phyloP scores from a whole-genome alignment of 2,888 invertebrate species.

The Drosophila maculinotata region DNA sequence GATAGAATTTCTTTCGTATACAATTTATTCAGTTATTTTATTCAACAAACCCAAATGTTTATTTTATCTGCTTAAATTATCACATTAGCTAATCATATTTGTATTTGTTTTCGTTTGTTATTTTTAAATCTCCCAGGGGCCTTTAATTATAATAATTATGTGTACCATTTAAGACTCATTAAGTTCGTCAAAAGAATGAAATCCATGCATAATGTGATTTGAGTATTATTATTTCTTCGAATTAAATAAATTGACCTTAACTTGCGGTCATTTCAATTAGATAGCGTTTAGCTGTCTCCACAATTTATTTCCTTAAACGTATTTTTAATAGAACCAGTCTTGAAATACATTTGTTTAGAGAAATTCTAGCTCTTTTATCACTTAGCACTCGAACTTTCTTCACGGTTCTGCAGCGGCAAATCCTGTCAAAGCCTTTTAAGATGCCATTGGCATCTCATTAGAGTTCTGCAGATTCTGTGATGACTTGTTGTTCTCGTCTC shows the following conservation, averaged over 20 bases:
- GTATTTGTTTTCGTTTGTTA: slow-evolving; percentile 29
- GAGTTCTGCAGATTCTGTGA: no score
- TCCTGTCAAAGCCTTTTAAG: slow-evolving; percentile 34
- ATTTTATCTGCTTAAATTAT: slow-evolving; percentile 52
- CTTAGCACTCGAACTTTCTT: slow-evolving; percentile 33
- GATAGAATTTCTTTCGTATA: slow-evolving; percentile 31
- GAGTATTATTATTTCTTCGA: not conserved
- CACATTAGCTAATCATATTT: slow-evolving; percentile 55
- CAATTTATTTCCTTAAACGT: slow-evolving; percentile 21
- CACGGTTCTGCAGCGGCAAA: slow-evolving; percentile 2
- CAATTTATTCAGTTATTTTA: slow-evolving; percentile 64
- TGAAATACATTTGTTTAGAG: no score
- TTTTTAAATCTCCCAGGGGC: slow-evolving; percentile 18
- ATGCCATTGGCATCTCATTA: no score
- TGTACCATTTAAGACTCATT: slow-evolving; percentile 27
- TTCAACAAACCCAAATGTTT: slow-evolving; percentile 27
- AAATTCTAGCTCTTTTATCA: slow-evolving; percentile 5
- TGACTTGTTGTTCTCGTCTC: no score
- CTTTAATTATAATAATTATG: slow-evolving; percentile 45
- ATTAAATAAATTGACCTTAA: slow-evolving; percentile 38
- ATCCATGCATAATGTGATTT: slow-evolving; percentile 19
- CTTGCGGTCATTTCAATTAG: slow-evolving; percentile 36
- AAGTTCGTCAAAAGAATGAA: slow-evolving; percentile 9
- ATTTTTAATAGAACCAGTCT: slow-evolving; percentile 10
- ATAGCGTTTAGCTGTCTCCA: slow-evolving; percentile 19